Conservation (phyloP, 2,113 vertebrate species). For the Panthera uncia region DNA sequence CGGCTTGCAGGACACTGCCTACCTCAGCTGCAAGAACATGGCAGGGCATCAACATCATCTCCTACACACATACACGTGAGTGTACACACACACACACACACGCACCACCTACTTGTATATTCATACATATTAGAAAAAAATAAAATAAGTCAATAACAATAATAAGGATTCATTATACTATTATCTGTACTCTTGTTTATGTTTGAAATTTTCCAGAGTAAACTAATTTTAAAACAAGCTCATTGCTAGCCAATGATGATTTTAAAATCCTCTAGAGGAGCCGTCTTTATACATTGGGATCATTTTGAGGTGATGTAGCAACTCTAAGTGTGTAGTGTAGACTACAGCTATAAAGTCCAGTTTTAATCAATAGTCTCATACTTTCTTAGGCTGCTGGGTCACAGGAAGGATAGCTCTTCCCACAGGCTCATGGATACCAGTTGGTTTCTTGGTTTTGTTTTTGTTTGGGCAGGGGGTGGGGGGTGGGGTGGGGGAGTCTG, state of each 20-base stretch:
- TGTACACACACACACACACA: fast-evolving
- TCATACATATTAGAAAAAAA: background rate
- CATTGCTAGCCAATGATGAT: background rate
- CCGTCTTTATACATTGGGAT: background rate
- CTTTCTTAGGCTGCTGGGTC: background rate
- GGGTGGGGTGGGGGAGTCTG: no score
- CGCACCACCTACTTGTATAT: background rate
- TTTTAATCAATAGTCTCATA: background rate
- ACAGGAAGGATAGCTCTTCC: background rate
- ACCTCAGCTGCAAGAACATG: fast-evolving
- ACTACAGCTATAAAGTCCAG: background rate
- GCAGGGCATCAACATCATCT: background rate
- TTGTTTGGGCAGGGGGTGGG: background rate
- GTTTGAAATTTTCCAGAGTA: background rate
- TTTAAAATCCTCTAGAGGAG: background rate
- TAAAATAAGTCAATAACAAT: background rate
- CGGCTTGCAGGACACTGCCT: background rate
- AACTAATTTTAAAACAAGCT: background rate
- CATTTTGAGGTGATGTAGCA: background rate
- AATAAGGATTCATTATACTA: background rate
- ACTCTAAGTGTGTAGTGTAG: background rate
- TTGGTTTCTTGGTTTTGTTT: background rate
- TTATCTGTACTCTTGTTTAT: background rate
- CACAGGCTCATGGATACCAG: background rate
- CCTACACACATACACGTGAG: background rate